A percentile compares a stretch with the other conserved stretches of the same genome.
These are phyloP conservation scores for Eira barbara DNA, from an alignment of 2,113 vertebrate species.

Conservation along the genomic window DNA sequence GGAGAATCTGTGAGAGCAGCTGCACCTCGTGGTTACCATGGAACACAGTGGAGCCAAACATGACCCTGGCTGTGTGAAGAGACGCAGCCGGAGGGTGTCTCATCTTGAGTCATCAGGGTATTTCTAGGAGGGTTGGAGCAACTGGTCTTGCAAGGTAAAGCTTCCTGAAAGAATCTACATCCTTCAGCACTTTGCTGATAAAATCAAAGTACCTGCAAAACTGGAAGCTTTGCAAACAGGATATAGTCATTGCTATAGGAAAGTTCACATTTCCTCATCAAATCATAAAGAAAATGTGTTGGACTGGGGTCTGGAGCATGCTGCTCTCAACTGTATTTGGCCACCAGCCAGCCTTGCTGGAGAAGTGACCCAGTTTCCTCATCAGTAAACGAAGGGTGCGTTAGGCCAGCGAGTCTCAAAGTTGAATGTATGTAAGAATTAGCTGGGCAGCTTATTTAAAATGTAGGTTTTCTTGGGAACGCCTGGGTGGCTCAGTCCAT, in stretches of 20 bases:
- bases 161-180: slow-evolving; percentile 20
- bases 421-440: background rate
- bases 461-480: background rate
- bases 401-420: background rate
- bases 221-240: slow-evolving; percentile 29
- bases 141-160: slow-evolving; percentile 38
- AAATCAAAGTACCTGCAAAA: slow-evolving; percentile 50
- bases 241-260: background rate
- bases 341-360: background rate
- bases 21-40: background rate
- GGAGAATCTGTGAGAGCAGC: background rate
- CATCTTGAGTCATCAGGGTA: background rate
- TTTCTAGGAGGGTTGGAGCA: background rate
- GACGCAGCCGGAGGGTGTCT: background rate
- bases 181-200: slow-evolving; percentile 33
- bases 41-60: background rate
- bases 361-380: background rate
- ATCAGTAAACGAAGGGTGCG: background rate
- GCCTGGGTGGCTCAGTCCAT: background rate
- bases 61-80: background rate
- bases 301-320: background rate
- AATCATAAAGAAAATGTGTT: background rate
- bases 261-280: background rate
- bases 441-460: background rate
- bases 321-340: background rate